Evolutionary conservation across 2,113 vertebrate species (phyloP).

Genomic region (Stegostoma tigrinum): DNA sequence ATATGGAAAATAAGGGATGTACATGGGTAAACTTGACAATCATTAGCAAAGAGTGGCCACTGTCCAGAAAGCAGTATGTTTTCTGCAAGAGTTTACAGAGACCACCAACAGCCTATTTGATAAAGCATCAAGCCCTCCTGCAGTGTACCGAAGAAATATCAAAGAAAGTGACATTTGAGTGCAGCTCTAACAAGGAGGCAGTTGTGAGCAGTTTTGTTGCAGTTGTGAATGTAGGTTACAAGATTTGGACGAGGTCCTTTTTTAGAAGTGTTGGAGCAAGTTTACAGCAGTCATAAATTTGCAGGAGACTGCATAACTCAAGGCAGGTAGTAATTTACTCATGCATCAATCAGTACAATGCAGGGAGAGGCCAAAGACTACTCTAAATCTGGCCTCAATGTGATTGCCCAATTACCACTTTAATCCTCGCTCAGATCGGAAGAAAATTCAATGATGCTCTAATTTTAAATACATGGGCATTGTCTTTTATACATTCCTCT

Average conservation of each 20-base stretch:
- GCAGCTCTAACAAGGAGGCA: neutral
- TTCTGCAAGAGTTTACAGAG: neutral
- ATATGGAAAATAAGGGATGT: neutral
- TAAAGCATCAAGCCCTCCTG: neutral
- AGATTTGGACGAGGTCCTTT: neutral
- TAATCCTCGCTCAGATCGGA: too few species aligned
- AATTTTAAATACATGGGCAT: too few species aligned
- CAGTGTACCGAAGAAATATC: neutral
- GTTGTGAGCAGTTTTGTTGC: neutral
- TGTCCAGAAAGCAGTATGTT: neutral
- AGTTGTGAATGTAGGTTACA: neutral
- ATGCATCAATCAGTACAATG: too few species aligned
- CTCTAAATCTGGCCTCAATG: too few species aligned
- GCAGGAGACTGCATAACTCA: too few species aligned
- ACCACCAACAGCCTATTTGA: neutral
- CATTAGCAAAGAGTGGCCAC: neutral
- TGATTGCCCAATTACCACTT: too few species aligned
- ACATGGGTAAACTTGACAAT: neutral
- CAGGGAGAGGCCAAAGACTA: too few species aligned
- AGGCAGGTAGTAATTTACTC: too few species aligned
- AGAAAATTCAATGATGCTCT: too few species aligned
- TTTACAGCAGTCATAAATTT: too few species aligned
- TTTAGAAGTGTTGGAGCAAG: too few species aligned
- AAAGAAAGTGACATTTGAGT: neutral
- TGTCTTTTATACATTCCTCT: too few species aligned